Conservation (phyloP, 2,888 invertebrate genomes). For the Oscheius myriophilus region DNA sequence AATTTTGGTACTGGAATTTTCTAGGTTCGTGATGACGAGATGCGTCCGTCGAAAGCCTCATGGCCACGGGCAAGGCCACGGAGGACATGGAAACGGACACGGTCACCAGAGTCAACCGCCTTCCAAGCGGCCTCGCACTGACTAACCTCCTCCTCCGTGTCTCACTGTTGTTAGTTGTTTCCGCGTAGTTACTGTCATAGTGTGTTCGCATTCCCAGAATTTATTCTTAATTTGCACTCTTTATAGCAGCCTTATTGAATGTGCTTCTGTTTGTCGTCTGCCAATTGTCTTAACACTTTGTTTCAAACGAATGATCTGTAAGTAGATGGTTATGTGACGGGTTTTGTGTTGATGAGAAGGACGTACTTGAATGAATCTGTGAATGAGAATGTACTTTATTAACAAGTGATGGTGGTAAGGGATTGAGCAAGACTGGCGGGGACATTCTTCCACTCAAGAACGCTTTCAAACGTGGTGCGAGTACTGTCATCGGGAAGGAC, state of each 20-base stretch:
- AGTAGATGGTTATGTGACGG: background rate
- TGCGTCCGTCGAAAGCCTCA: background rate
- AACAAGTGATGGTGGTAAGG: slow-evolving; percentile 29
- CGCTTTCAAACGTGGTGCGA: slow-evolving; percentile 45
- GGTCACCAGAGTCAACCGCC: too few species aligned
- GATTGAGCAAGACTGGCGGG: slow-evolving; percentile 33
- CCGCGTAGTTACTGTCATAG: too few species aligned
- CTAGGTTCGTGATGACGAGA: slow-evolving; percentile 2
- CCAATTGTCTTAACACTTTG: background rate
- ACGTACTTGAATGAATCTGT: too few species aligned
- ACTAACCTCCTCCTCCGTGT: too few species aligned
- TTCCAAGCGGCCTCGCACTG: too few species aligned
- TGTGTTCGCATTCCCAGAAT: background rate
- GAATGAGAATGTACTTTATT: background rate
- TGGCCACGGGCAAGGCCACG: slow-evolving; percentile 6
- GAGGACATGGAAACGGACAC: background rate
- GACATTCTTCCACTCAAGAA: slow-evolving; percentile 63
- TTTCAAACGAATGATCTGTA: background rate
- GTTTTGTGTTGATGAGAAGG: slow-evolving; percentile 1
- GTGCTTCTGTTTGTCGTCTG: background rate
- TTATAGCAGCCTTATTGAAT: slow-evolving; percentile 2
- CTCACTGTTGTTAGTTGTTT: too few species aligned
- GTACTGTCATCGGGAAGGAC: slow-evolving; percentile 42
- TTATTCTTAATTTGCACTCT: background rate
- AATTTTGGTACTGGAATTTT: too few species aligned